phyloP scores from a whole-genome alignment of 2,113 vertebrate species.

The Caracal caracal region DNA sequence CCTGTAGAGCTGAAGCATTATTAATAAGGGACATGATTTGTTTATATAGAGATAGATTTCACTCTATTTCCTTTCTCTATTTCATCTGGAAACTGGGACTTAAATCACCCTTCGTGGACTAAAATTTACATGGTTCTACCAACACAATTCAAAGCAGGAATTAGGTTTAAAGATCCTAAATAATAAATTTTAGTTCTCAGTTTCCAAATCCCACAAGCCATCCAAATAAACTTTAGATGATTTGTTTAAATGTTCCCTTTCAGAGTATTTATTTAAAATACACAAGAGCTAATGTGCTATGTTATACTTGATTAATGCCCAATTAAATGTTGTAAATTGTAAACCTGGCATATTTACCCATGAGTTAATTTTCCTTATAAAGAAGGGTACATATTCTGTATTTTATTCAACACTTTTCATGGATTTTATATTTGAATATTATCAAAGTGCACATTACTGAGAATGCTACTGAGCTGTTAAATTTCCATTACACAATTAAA shows the following conservation, averaged over 20 bases:
- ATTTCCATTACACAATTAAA: slow-evolving; percentile 83
- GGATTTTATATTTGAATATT: slow-evolving; percentile 82
- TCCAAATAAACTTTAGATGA: slow-evolving; percentile 54
- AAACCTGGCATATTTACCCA: background rate
- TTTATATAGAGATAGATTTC: slow-evolving; percentile 42
- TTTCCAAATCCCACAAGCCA: slow-evolving; percentile 52
- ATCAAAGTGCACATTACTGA: slow-evolving; percentile 82
- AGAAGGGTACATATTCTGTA: background rate
- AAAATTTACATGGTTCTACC: background rate
- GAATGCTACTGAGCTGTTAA: slow-evolving; percentile 82
- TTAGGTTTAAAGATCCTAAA: slow-evolving; percentile 16
- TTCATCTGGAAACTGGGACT: slow-evolving; percentile 5
- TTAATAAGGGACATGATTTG: slow-evolving; percentile 30
- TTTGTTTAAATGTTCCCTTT: slow-evolving; percentile 57
- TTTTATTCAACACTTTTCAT: slow-evolving; percentile 27
- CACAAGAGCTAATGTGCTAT: background rate
- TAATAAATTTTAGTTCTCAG: slow-evolving; percentile 47
- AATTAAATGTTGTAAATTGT: slow-evolving; percentile 40
- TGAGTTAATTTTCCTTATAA: slow-evolving; percentile 40
- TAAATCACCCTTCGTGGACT: background rate
- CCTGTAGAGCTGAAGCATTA: background rate
- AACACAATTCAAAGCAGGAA: slow-evolving; percentile 42
- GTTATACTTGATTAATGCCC: slow-evolving; percentile 37
- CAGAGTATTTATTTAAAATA: slow-evolving; percentile 46
- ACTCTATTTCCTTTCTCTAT: background rate